phyloP scores from a whole-genome alignment of 2,888 invertebrate genomes.

The Gerris lacustris region DNA sequence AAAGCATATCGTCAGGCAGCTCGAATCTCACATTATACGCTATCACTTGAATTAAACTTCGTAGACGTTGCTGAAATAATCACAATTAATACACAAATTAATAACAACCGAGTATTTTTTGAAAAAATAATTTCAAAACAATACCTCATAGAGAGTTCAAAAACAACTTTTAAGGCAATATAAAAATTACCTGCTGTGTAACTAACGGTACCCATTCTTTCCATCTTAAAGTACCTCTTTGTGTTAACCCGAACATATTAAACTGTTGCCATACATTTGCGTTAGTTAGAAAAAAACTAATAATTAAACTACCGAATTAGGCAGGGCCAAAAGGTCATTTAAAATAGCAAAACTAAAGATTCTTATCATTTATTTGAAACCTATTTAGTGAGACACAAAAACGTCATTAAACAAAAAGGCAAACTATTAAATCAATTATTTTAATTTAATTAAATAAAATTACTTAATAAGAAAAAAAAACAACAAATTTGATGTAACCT shows the following conservation, averaged over 20 bases:
- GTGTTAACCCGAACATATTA: constrained; percentile 26
- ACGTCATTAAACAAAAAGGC: not conserved
- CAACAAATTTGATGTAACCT: too few relatives aligned
- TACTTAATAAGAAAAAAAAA: too few relatives aligned
- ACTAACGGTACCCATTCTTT: constrained; percentile 68
- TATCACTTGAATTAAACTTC: constrained; percentile 64
- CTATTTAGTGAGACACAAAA: not conserved
- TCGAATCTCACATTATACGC: constrained; percentile 45
- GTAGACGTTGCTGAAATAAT: constrained; percentile 51
- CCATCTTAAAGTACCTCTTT: constrained; percentile 46
- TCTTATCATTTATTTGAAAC: not conserved
- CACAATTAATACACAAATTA: constrained; percentile 12
- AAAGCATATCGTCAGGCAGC: constrained; percentile 11
- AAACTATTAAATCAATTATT: too few relatives aligned
- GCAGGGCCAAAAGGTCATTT: not conserved
- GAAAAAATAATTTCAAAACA: too few relatives aligned
- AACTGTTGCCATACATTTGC: not conserved
- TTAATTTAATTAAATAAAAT: too few relatives aligned
- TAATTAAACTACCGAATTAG: not conserved
- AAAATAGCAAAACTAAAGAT: not conserved
- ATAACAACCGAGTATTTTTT: too few relatives aligned
- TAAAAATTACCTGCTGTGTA: constrained; percentile 59
- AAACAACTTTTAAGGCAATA: not conserved
- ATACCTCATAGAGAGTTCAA: too few relatives aligned
- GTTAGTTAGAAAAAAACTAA: not conserved